Conservation (phyloP, 2,113 vertebrate species). For the Heterotilapia buettikoferi region DNA sequence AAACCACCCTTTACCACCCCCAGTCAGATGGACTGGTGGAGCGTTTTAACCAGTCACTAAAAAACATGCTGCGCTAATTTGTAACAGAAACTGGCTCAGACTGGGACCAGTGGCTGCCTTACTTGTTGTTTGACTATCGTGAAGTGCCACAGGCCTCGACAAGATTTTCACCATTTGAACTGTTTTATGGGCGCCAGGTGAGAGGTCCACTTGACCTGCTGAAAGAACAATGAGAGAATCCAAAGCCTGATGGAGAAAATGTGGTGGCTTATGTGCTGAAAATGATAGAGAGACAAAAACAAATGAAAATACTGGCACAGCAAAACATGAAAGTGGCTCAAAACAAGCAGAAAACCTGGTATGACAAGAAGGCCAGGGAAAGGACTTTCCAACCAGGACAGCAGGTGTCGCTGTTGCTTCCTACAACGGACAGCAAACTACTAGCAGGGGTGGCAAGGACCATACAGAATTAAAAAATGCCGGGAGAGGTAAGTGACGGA, state of each 20-base stretch:
- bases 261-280: not conserved
- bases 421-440: not conserved
- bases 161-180: not conserved
- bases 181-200: not conserved
- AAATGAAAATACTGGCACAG: not conserved
- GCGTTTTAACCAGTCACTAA: not conserved
- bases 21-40: not conserved
- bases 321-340: not conserved
- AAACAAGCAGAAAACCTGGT: not conserved
- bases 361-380: not conserved
- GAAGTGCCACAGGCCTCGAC: not conserved
- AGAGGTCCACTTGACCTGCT: not conserved
- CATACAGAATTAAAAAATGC: not conserved
- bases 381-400: not conserved
- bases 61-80: accelerated
- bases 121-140: not conserved
- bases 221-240: not conserved
- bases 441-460: not conserved
- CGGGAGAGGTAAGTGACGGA: too few relatives aligned
- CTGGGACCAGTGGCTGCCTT: not conserved
- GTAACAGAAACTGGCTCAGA: not conserved
- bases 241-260: not conserved
- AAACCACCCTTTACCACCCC: accelerated
- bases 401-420: not conserved
- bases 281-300: not conserved